Percentiles rank a stretch among this genome's conserved stretches.
phyloP scores from a whole-genome alignment of 2,888 invertebrate genomes.

The Perithous albicinctus region DNA sequence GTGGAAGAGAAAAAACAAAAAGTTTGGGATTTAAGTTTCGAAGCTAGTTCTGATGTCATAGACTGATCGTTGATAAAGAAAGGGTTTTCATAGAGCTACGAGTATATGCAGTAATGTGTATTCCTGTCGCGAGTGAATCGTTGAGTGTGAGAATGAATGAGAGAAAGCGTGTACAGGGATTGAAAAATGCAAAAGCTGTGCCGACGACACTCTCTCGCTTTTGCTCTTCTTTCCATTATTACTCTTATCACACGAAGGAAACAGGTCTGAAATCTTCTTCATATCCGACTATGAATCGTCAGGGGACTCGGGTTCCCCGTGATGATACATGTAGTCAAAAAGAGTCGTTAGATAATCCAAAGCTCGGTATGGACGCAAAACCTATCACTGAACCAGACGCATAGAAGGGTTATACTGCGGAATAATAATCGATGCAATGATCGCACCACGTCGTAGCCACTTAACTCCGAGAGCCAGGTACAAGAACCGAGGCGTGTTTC shows the following conservation, averaged over 20 bases:
- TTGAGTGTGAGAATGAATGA: background rate
- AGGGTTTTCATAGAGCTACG: conserved; percentile 15
- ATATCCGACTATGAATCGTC: conserved; percentile 26
- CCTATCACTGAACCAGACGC: conserved; percentile 48
- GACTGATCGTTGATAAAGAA: conserved; percentile 12
- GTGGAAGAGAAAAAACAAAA: background rate
- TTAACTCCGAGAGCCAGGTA: conserved; percentile 63
- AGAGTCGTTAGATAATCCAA: conserved; percentile 60
- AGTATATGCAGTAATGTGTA: background rate
- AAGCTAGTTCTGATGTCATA: conserved; percentile 4
- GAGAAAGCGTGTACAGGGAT: background rate
- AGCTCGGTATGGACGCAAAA: conserved; percentile 47
- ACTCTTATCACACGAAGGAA: conserved; percentile 12
- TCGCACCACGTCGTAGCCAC: conserved; percentile 63
- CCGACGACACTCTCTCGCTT: conserved; percentile 1
- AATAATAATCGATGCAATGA: conserved; percentile 68
- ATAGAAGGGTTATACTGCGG: conserved; percentile 24
- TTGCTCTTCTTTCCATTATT: conserved; percentile 9
- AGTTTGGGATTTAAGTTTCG: background rate
- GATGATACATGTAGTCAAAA: conserved; percentile 22
- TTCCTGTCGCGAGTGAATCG: background rate
- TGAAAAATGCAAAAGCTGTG: conserved; percentile 11
- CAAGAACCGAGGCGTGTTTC: conserved; percentile 66
- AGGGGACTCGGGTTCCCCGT: background rate
- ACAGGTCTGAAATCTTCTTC: conserved; percentile 18